Percentiles rank a stretch among this genome's conserved stretches.
phyloP scores from a whole-genome alignment of 2,113 vertebrate species.

The Balaenoptera acutorostrata region DNA sequence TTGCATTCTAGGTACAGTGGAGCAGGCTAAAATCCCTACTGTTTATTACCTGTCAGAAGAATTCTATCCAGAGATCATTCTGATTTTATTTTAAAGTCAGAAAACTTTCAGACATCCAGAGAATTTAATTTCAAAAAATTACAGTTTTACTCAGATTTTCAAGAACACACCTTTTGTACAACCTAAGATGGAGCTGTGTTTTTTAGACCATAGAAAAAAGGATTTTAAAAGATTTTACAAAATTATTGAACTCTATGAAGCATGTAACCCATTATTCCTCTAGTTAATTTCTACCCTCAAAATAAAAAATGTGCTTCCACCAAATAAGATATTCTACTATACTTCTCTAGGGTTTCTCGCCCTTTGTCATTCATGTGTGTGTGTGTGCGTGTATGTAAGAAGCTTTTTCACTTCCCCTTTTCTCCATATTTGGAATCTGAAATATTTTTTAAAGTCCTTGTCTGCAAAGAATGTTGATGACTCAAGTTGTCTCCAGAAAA shows the following conservation, averaged over 20 bases:
- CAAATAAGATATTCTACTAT: neutral
- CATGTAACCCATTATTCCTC: neutral
- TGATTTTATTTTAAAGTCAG: neutral
- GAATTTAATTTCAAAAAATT: neutral
- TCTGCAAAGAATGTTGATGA: neutral
- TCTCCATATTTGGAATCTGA: neutral
- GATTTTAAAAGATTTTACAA: neutral
- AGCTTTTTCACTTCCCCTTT: neutral
- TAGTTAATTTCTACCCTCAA: neutral
- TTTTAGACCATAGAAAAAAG: neutral
- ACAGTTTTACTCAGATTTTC: neutral
- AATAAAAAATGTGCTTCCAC: neutral
- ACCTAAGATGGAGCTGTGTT: neutral
- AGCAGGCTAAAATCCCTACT: neutral
- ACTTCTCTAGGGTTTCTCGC: neutral
- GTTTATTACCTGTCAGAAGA: neutral
- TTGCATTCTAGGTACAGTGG: neutral
- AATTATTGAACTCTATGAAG: neutral
- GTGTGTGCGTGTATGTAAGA: no score
- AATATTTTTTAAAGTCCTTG: neutral
- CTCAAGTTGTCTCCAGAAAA: neutral
- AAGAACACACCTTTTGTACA: neutral
- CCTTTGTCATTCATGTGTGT: neutral
- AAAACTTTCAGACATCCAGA: neutral
- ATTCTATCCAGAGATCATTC: neutral